Base-by-base conservation (phyloP, 2,888 invertebrate species). In the Drosophila aldrichi region DNA sequence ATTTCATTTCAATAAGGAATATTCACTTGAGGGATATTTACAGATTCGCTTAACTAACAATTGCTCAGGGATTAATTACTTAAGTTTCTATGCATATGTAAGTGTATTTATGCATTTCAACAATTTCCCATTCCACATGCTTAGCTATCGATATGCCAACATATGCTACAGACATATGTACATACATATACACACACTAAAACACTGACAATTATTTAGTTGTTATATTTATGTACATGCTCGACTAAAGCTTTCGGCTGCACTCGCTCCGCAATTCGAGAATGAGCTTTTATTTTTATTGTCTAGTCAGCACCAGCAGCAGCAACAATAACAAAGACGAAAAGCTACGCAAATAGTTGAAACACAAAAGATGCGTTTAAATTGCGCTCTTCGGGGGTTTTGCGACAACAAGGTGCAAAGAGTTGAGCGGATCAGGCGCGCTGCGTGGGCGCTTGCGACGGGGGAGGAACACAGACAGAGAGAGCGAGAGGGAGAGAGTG, bases 331-430 rank as follows among this genome's bases (percentile, higher is more conserved):
- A 46, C 49, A 59, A 70, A 12, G 41, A 36, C 49, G 10, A 46
- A 73, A 73, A 68, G 74, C 75, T 68, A 58, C 55, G 74, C 65
- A 72, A 68, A 74, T 70, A 56, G 66, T 51, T 56, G 36, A 71
- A 63, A 22, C 8, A 55, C 38, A 52, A 54, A 79, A 81, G 74
- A 82, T 83, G 81, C 83, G 81, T 82, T 83, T 49, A 61, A 65
- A 54, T 59, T 62, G 74, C 70, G 70, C 74, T 74, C 74, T 74
- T 44, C 41, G 38, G 1, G 6, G 44, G 52, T 29, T 66, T 29
- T 59, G 58, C 43, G 63, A 60, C 58, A 58, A 54, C 55, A 69
- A 76, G 64, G 76, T 76, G 76, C 51, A 56, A 76, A 76, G 76
- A 64, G 75, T 64, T 55, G 72, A 63, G 60, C 75, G 72, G 38